A percentile compares a stretch with the other conserved stretches of the same genome.
These are phyloP conservation scores for Pseudanteris insignis DNA, from an alignment of 2,888 invertebrate genomes.

Conservation along the genomic window DNA sequence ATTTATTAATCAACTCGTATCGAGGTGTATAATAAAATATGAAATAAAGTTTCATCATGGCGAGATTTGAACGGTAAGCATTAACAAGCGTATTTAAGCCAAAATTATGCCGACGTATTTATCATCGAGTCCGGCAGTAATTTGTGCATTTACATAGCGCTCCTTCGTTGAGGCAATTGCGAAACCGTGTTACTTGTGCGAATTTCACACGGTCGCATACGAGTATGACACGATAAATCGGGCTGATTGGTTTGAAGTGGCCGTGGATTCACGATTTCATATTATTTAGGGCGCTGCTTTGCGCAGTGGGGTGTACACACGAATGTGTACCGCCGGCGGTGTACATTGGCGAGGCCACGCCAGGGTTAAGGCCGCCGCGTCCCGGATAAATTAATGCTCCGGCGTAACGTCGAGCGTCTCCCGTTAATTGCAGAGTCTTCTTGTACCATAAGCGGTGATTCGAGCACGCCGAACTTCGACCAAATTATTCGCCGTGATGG, in stretches of 20 bases:
- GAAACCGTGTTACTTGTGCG: slow-evolving; percentile 36
- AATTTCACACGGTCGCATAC: slow-evolving; percentile 34
- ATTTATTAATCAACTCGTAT: background rate
- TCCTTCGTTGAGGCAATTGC: slow-evolving; percentile 40
- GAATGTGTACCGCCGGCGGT: slow-evolving; percentile 44
- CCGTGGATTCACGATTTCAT: slow-evolving; percentile 27
- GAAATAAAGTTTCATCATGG: background rate
- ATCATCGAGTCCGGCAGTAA: slow-evolving; percentile 20
- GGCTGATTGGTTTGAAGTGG: slow-evolving; percentile 35
- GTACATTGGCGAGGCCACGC: slow-evolving; percentile 55
- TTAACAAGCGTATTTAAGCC: too few relatives aligned
- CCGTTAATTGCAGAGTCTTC: slow-evolving; percentile 54
- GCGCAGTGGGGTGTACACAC: slow-evolving; percentile 41
- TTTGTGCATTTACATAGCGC: slow-evolving; percentile 39
- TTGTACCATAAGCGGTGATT: slow-evolving; percentile 49
- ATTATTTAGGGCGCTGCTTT: slow-evolving; percentile 37
- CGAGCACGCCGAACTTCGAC: slow-evolving; percentile 43
- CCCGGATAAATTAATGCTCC: slow-evolving; percentile 43
- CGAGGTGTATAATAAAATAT: too few relatives aligned
- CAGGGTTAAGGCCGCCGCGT: too few relatives aligned
- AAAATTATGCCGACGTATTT: too few relatives aligned
- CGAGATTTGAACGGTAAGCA: too few relatives aligned
- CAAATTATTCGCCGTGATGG: slow-evolving; percentile 46
- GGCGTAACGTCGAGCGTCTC: slow-evolving; percentile 34
- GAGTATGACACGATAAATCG: slow-evolving; percentile 43